These are phyloP conservation scores for Acipenser oxyrinchus DNA, from an alignment of 2,797 vertebrate species.

Conservation along the genomic window DNA sequence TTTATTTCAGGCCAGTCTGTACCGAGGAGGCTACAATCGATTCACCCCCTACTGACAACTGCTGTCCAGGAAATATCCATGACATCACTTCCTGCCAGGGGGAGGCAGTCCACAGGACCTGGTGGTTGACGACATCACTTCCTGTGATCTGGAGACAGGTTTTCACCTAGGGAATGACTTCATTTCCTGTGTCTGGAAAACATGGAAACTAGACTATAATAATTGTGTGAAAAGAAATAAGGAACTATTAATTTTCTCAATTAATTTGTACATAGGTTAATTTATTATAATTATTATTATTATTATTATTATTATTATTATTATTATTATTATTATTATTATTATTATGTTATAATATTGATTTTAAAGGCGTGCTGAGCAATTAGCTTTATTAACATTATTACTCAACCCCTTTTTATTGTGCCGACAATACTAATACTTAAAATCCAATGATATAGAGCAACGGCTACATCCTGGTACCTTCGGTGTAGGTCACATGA, in stretches of 20 bases:
- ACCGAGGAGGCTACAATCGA: constrained; percentile 72
- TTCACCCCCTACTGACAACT: constrained; percentile 67
- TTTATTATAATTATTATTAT: constrained; percentile 38
- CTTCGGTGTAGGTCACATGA: too few relatives aligned
- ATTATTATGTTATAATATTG: neutral
- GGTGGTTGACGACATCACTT: constrained; percentile 9
- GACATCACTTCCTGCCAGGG: constrained; percentile 18
- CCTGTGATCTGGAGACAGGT: constrained; percentile 30
- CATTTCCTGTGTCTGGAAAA: constrained; percentile 27
- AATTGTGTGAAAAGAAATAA: constrained; percentile 33
- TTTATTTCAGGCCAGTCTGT: constrained; percentile 63
- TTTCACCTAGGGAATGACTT: constrained; percentile 27
- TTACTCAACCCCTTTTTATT: too few relatives aligned
- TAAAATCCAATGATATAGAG: too few relatives aligned
- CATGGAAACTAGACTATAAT: constrained; percentile 41
- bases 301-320: constrained; percentile 25
- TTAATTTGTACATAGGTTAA: constrained; percentile 20
- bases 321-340: constrained; percentile 38
- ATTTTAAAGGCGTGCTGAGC: too few relatives aligned
- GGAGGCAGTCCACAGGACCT: neutral
- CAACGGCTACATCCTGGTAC: too few relatives aligned
- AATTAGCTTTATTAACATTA: too few relatives aligned
- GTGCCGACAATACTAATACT: too few relatives aligned
- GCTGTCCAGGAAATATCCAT: neutral
- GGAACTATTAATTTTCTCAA: constrained; percentile 28